A percentile compares a stretch with the other conserved stretches of the same genome.
phyloP scores from a whole-genome alignment of 2,888 invertebrate species.

The Micropterix aruncella region DNA sequence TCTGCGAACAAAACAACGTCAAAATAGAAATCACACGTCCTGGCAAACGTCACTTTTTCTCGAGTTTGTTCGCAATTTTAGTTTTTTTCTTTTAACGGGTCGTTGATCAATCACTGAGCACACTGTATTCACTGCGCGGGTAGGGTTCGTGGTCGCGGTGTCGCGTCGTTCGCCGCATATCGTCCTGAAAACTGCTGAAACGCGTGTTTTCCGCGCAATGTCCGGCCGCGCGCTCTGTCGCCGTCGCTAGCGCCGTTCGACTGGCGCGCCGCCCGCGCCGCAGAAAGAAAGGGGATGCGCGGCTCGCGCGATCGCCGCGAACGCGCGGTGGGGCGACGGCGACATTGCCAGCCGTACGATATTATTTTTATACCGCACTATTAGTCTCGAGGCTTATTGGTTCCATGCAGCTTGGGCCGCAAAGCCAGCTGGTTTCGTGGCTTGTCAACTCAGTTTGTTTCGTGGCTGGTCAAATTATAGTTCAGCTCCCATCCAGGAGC shows the following conservation, averaged over 20 bases:
- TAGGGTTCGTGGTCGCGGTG: not conserved
- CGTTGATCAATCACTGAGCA: not conserved
- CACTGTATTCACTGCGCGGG: not conserved
- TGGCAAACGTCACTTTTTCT: not conserved
- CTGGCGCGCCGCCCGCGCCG: not conserved
- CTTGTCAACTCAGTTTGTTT: too few species aligned
- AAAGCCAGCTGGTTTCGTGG: too few species aligned
- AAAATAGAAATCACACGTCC: not conserved
- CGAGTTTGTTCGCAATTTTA: too few species aligned
- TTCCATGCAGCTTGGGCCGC: too few species aligned
- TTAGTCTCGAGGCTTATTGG: too few species aligned
- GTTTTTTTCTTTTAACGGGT: not conserved
- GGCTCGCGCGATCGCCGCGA: conserved; percentile 1
- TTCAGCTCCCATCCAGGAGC: too few species aligned
- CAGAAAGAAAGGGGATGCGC: not conserved
- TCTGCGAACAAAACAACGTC: not conserved
- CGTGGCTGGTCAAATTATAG: too few species aligned
- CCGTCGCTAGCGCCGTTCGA: not conserved
- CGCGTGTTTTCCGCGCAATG: not conserved
- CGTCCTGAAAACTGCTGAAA: not conserved
- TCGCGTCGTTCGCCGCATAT: not conserved
- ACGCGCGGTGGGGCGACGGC: not conserved
- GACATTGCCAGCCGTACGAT: too few species aligned
- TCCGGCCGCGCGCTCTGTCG: not conserved
- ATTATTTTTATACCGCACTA: too few species aligned